Base-by-base conservation (phyloP, 1,140 invertebrate genomes). In the Chironomus striatipennis region DNA sequence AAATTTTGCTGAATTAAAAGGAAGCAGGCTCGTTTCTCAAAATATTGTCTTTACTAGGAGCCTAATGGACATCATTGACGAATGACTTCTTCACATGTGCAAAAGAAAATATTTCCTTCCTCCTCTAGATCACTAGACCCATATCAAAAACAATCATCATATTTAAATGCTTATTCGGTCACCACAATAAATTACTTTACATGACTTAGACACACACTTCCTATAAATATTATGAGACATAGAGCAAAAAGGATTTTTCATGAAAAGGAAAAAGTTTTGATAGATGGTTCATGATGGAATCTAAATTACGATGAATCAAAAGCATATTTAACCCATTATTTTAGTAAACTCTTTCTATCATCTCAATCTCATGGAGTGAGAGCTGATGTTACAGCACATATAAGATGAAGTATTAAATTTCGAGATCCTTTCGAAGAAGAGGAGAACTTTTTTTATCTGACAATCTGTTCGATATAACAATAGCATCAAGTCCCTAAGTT, bases 121-220 rank as follows among this genome's bases (percentile, higher is more conserved):
- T 34, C 24, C 24, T 34, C 5, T 2, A 5, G 24, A 34, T 34
- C 24, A 34, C 2, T n/a, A 15, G 65, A 70, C 65, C 65, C 65
- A 70, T 70, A 21, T 70, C 65, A 70, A 70, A 70, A 70, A 70
- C 65, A 70, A 70, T 70, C 65, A 70, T 70, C 65, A 70, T 21
- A 70, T 70, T 70, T 70, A 21, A 70, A 21, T 21, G 65, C 65
- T 70, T 17, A 70, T 70, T 21, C 20, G 65, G 65, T 70, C 65
- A 70, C 65, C 65, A 17, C 65, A 70, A 70, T 70, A 70, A 70
- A 70, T 70, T 57, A 57, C 47, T 57, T 70, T 70, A 70, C 65
- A 18, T 10, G n/a, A 57, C 47, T n/a, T 15, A 47, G 8, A 47
- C 47, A 57, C 47, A 57, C 47, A 57, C n/a, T 57, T 57, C 9